These are phyloP conservation scores for Aleiodes sp. DNA, from an alignment of 1,140 invertebrate species.

Conservation along the genomic window DNA sequence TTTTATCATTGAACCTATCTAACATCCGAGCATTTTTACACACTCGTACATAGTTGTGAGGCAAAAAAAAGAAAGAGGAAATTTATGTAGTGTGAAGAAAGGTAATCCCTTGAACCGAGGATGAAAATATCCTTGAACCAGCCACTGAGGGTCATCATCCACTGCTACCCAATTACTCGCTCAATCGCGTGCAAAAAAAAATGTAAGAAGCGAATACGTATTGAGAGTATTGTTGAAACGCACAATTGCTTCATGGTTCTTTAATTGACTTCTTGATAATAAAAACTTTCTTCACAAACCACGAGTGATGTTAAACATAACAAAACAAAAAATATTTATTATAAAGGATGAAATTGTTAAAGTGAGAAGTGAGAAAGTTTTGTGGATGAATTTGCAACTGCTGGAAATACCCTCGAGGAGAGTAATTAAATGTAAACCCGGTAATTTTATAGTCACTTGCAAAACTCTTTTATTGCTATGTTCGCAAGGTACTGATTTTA, in stretches of 20 bases:
- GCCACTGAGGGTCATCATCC: not conserved
- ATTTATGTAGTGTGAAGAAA: not conserved
- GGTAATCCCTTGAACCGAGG: not conserved
- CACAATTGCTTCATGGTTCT: not conserved
- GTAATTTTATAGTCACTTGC: not conserved
- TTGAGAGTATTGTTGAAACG: not conserved
- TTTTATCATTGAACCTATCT: slow-evolving; percentile 17
- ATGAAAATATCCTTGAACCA: not conserved
- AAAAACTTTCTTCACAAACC: not conserved
- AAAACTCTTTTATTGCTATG: not conserved
- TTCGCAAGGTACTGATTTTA: not conserved
- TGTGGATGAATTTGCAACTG: not conserved
- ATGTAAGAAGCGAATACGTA: not conserved
- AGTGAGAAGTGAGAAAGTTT: not conserved
- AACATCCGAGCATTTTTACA: slow-evolving; percentile 16
- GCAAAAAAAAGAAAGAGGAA: not conserved
- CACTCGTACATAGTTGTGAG: slow-evolving; percentile 16
- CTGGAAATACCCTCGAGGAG: not conserved
- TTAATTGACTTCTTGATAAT: not conserved
- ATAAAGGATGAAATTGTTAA: not conserved
- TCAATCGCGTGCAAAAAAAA: not conserved
- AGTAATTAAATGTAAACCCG: not conserved
- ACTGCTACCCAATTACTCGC: not conserved
- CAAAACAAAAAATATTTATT: not conserved
- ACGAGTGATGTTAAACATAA: not conserved